These are phyloP conservation scores for Myotis planiceps DNA, from an alignment of 2,797 vertebrate genomes.

Conservation along the genomic window DNA sequence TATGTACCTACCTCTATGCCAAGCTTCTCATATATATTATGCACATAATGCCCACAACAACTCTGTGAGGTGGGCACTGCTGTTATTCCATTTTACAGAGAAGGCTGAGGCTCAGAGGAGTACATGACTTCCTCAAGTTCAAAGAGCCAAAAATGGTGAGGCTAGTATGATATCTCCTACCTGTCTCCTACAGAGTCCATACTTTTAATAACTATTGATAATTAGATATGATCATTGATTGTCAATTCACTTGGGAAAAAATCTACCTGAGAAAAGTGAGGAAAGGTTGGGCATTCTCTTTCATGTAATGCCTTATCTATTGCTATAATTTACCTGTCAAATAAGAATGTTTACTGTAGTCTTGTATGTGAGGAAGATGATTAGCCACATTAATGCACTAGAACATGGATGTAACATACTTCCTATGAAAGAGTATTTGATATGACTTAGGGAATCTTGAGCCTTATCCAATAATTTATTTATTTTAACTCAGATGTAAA, in stretches of 20 bases:
- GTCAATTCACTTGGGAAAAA: not conserved
- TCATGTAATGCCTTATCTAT: not conserved
- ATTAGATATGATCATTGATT: not conserved
- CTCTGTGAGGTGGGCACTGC: not conserved
- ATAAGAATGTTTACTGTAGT: not conserved
- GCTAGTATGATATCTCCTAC: not conserved
- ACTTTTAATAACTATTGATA: not conserved
- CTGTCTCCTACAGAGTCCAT: not conserved
- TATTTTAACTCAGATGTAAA: not conserved
- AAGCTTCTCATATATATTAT: not conserved
- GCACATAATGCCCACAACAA: not conserved
- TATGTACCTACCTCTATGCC: not conserved
- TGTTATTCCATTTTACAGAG: not conserved
- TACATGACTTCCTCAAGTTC: not conserved
- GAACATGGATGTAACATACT: not conserved
- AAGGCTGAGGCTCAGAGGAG: not conserved
- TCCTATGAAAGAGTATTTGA: not conserved
- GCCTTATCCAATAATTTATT: not conserved
- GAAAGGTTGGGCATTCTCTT: not conserved
- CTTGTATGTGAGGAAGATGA: not conserved
- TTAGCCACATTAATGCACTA: not conserved
- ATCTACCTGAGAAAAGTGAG: not conserved
- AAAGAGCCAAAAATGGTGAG: not conserved
- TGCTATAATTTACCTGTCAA: not conserved
- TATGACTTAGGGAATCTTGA: constrained; percentile 17